Evolutionary conservation across 2,797 vertebrate species (phyloP), one percentile per base, ranked within the genome.

Genomic region (Ceryle rudis): DNA sequence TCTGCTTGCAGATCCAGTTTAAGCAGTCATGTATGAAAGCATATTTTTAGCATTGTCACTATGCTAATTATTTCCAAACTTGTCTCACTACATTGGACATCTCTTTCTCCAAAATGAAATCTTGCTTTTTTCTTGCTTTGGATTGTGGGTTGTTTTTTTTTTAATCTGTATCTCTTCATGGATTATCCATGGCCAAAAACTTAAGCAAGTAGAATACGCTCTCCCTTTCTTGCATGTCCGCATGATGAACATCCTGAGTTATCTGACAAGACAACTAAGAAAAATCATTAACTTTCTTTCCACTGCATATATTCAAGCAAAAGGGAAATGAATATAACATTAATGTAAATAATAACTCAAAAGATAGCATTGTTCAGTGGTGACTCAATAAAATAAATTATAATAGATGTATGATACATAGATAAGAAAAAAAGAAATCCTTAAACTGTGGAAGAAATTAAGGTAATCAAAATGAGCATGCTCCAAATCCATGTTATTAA

Each of bases 101-200:
- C 16, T 81, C 62, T 75, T 84, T 78, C 33, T 61, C 73, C 10
- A 28, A 41, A 75, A 7, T 18, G 21, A 71, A 93, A 82, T 35
- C 11, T 8, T 55, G 8, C 3, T 29, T 67, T 91, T 81, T 66
- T 75, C 25, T 71, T 67, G 8, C 1, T 71, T 67, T 35, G 14
- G 17, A 3, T 39, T 41, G 16, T 47, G 11, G 11, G 11, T 39
- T 39, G 1, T 62, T 1, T 0, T 37, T 71, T 62, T 86, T 2
- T 2, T 41, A 41, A 41, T 64, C 17, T 66, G 1, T 67, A 18
- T 57, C 15, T 66, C 33, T 70, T 75, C 6, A 41, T 21, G 19
- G 23, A 75, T 26, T 31, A 15, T 15, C 31, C 22, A 26, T 18
- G 35, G 42, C 79, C 14, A 62, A 75, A 79, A 89, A 35, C 15